Evolutionary conservation across 2,888 invertebrate species (phyloP).

Genomic region (Polydrusus cervinus): DNA sequence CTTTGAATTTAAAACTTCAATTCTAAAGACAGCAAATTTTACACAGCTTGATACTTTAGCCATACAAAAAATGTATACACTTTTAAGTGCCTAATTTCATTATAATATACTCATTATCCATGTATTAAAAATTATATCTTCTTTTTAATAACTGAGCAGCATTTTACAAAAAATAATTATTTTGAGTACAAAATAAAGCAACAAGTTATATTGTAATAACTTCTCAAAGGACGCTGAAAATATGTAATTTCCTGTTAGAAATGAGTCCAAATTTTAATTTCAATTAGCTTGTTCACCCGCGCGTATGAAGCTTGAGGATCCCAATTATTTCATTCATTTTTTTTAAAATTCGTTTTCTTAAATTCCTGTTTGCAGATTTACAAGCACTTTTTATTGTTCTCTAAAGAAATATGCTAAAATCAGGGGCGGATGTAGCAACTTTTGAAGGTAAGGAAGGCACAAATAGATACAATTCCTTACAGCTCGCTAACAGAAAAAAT

Average conservation of each 20-base stretch:
- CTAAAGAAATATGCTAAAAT: too few species aligned
- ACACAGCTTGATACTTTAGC: too few species aligned
- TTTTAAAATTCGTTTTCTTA: background rate
- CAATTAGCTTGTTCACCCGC: conserved; percentile 63
- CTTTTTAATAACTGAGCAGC: background rate
- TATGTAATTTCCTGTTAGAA: conserved; percentile 29
- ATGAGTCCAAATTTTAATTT: conserved; percentile 60
- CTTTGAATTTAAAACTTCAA: too few species aligned
- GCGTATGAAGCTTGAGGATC: conserved; percentile 61
- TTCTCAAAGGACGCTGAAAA: conserved; percentile 26
- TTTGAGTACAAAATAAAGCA: background rate
- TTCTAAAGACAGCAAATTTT: too few species aligned
- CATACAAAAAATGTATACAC: too few species aligned
- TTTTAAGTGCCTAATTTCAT: too few species aligned
- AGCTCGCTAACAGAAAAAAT: too few species aligned
- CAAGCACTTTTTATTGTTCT: background rate
- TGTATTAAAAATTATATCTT: too few species aligned
- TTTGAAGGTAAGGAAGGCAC: too few species aligned
- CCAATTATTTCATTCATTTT: conserved; percentile 60
- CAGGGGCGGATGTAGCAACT: too few species aligned
- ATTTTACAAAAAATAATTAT: background rate
- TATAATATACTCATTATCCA: too few species aligned
- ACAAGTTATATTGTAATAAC: conserved; percentile 3
- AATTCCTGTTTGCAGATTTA: background rate
- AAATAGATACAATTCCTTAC: too few species aligned